These are phyloP conservation scores for Salminus brasiliensis DNA, from an alignment of 2,113 vertebrate genomes.

Conservation along the genomic window DNA sequence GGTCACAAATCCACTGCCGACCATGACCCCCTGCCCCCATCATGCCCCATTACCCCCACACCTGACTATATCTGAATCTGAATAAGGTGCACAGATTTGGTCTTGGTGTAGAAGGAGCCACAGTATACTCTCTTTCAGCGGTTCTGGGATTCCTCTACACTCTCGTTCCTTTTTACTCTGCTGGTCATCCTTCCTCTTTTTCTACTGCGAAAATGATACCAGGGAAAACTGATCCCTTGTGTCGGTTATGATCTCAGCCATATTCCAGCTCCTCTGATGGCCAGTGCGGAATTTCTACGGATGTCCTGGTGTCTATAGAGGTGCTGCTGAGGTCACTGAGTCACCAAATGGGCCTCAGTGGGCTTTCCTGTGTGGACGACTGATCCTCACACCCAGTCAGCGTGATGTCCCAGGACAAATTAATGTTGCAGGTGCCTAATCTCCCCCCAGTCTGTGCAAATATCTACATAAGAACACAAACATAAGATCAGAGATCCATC, in stretches of 20 bases:
- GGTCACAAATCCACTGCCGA: background rate
- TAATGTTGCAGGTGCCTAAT: slow-evolving; percentile 43
- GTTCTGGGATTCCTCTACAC: background rate
- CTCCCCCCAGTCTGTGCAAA: slow-evolving; percentile 22
- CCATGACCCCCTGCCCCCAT: background rate
- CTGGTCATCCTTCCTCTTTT: background rate
- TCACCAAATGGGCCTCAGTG: slow-evolving; percentile 14
- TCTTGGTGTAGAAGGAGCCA: background rate
- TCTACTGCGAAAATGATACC: background rate
- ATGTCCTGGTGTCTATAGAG: background rate
- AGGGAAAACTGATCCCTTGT: no score
- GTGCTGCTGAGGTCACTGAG: slow-evolving; percentile 24
- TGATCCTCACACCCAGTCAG: slow-evolving; percentile 14
- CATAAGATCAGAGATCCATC: slow-evolving; percentile 24
- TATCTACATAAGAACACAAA: slow-evolving; percentile 24
- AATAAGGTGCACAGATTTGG: background rate
- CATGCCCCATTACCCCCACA: slow-evolving; percentile 27
- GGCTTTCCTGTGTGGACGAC: background rate
- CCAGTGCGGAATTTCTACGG: slow-evolving; percentile 3
- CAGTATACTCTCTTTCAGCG: background rate
- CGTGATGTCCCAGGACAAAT: slow-evolving; percentile 25
- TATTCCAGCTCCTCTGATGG: slow-evolving; percentile 11
- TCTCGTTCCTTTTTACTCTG: background rate
- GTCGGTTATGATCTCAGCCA: slow-evolving; percentile 9
- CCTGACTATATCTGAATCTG: slow-evolving; percentile 23